Percentiles rank a stretch among this genome's conserved stretches.
phyloP scores from a whole-genome alignment of 1,140 invertebrate genomes.

The Agrypnia vestita region DNA sequence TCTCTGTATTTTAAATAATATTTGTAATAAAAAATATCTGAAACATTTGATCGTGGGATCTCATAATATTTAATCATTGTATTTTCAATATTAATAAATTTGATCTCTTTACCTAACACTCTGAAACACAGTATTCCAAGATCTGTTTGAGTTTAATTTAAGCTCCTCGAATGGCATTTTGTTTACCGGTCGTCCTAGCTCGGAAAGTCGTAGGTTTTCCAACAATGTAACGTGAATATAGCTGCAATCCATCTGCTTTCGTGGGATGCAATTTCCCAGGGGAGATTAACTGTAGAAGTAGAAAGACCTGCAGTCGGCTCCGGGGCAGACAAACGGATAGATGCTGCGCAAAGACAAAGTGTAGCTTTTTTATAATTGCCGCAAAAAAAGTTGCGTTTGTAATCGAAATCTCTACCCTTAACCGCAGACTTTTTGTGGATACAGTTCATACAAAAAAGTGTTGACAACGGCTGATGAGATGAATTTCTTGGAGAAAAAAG shows the following conservation, averaged over 20 bases:
- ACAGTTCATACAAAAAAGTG: no score
- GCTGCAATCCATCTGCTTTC: constrained; percentile 39
- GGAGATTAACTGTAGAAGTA: constrained; percentile 45
- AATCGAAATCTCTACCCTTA: background rate
- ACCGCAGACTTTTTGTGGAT: no score
- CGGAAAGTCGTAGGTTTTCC: constrained; percentile 40
- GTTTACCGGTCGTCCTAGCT: constrained; percentile 33
- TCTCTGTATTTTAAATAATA: no score
- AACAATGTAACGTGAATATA: constrained; percentile 12
- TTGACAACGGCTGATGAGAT: no score
- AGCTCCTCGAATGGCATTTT: constrained; percentile 9
- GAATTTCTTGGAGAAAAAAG: no score
- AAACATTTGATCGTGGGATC: no score
- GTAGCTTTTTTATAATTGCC: background rate
- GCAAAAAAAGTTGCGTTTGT: background rate
- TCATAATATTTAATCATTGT: no score
- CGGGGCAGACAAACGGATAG: background rate
- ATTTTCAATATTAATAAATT: no score
- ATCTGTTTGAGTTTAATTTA: constrained; percentile 27
- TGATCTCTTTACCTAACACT: no score
- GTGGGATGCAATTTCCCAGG: constrained; percentile 48
- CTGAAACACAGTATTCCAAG: no score
- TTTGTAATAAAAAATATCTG: no score
- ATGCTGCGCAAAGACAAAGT: constrained; percentile 6
- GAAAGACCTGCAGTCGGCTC: no score